A percentile compares a stretch with the other conserved stretches of the same genome.
Evolutionary conservation across 2,797 vertebrate genomes (phyloP).

Genomic region (Ctenopoma multispine): DNA sequence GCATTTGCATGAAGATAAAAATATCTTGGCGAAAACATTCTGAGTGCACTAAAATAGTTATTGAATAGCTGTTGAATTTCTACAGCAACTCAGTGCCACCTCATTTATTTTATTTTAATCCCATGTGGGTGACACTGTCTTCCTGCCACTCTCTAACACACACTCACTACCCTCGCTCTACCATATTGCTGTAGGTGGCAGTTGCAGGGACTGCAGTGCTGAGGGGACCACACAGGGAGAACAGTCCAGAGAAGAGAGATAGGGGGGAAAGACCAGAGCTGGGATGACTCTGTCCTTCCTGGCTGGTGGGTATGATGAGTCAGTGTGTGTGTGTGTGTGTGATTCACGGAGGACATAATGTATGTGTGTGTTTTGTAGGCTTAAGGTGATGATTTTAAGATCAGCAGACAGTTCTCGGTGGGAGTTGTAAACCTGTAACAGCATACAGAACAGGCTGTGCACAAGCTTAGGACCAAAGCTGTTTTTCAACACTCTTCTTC

Average conservation of each 20-base stretch:
- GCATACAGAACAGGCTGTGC: conserved; percentile 28
- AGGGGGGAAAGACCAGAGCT: conserved; percentile 25
- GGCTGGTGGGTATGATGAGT: conserved; percentile 52
- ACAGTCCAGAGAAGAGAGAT: conserved; percentile 23
- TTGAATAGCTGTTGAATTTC: not conserved
- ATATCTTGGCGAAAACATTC: too few relatives aligned
- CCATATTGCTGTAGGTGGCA: conserved; percentile 54
- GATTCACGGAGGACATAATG: conserved; percentile 12
- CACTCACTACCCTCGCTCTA: conserved; percentile 3
- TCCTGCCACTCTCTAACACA: conserved; percentile 14
- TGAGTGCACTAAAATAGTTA: not conserved
- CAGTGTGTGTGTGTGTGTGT: conserved; percentile 49
- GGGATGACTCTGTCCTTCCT: conserved; percentile 46
- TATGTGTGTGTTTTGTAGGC: conserved; percentile 42
- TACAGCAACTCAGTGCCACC: conserved; percentile 8
- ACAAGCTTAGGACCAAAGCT: conserved; percentile 28
- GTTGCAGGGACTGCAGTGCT: conserved; percentile 48
- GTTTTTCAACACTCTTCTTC: conserved; percentile 49
- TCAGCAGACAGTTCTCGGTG: conserved; percentile 41
- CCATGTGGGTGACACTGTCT: conserved; percentile 31
- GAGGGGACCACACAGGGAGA: conserved; percentile 74
- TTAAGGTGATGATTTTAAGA: conserved; percentile 40
- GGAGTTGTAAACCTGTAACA: conserved; percentile 39
- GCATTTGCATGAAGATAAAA: not conserved
- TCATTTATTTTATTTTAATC: conserved; percentile 47